Percentiles rank a stretch among this genome's conserved stretches.
These are phyloP conservation scores for Anticlea derivata DNA, from an alignment of 2,888 invertebrate genomes.

Conservation along the genomic window DNA sequence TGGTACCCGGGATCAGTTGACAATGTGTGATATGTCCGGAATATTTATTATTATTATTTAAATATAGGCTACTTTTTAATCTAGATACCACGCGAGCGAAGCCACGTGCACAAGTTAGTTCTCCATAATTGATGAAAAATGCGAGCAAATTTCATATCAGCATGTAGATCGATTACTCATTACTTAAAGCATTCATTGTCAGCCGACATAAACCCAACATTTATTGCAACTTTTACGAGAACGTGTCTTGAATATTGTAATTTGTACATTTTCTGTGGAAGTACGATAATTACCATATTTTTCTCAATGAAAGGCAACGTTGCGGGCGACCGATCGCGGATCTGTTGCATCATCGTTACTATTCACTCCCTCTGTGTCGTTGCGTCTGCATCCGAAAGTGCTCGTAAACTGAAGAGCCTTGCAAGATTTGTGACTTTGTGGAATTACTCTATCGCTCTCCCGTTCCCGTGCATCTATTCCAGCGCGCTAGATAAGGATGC, in stretches of 20 bases:
- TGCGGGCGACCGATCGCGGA: slow-evolving; percentile 51
- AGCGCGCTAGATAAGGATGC: slow-evolving; percentile 69
- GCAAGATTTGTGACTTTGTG: slow-evolving; percentile 71
- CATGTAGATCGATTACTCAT: slow-evolving; percentile 43
- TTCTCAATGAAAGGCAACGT: slow-evolving; percentile 62
- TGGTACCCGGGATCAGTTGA: no score
- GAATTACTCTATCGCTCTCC: slow-evolving; percentile 61
- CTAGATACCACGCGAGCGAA: no score
- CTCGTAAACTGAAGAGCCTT: slow-evolving; percentile 76
- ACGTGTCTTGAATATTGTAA: slow-evolving; percentile 66
- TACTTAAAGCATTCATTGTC: slow-evolving; percentile 57
- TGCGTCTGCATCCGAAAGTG: slow-evolving; percentile 67
- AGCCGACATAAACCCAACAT: slow-evolving; percentile 50
- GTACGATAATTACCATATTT: slow-evolving; percentile 58
- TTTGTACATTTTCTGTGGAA: slow-evolving; percentile 40
- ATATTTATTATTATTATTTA: no score
- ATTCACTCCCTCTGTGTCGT: slow-evolving; percentile 17
- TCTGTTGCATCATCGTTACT: slow-evolving; percentile 61
- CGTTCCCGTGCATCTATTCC: slow-evolving; percentile 47
- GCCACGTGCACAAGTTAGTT: no score
- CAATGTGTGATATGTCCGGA: no score
- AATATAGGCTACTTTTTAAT: no score
- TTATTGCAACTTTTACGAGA: slow-evolving; percentile 53
- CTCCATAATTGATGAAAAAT: slow-evolving; percentile 36
- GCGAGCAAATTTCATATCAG: slow-evolving; percentile 33